Evolutionary conservation across 1,140 invertebrate genomes (phyloP).

Genomic region (Holotrichia oblita): DNA sequence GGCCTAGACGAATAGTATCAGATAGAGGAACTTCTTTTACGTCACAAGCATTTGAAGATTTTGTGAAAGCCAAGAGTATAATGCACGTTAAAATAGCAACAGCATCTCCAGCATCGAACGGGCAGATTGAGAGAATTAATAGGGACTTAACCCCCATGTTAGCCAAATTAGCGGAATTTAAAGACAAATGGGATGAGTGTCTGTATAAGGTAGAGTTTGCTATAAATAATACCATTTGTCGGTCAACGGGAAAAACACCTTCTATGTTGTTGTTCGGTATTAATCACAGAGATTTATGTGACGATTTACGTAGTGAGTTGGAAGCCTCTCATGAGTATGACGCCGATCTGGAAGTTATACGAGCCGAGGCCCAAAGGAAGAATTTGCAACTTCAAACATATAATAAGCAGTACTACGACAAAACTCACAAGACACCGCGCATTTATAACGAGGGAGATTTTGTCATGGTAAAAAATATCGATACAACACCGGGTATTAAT

Average conservation of each 20-base stretch:
- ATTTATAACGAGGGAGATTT: conserved; percentile 51
- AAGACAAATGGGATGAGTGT: not conserved
- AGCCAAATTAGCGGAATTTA: conserved; percentile 37
- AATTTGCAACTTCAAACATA: conserved; percentile 2
- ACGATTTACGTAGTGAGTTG: conserved; percentile 39
- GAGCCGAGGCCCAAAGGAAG: not conserved
- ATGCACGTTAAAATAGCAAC: conserved; percentile 50
- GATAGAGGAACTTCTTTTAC: conserved; percentile 53
- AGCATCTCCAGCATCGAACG: conserved; percentile 52
- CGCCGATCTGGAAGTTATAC: not conserved
- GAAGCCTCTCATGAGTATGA: not conserved
- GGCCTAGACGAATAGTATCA: conserved; percentile 50
- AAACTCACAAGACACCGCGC: conserved; percentile 45
- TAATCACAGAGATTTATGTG: not conserved
- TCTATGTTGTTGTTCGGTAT: conserved; percentile 17
- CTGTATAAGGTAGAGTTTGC: not conserved
- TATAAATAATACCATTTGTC: conserved; percentile 28
- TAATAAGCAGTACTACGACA: conserved; percentile 43
- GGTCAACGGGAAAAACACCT: conserved; percentile 19
- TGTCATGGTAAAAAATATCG: conserved; percentile 39
- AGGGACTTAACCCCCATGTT: conserved; percentile 44
- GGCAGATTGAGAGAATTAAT: conserved; percentile 51
- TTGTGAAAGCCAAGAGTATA: conserved; percentile 48
- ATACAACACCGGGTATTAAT: conserved; percentile 46
- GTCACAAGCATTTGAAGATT: conserved; percentile 46